A percentile compares a stretch with the other conserved stretches of the same genome.
Conservation (phyloP, 2,113 vertebrate species). For the Lichenostomus cassidix region DNA sequence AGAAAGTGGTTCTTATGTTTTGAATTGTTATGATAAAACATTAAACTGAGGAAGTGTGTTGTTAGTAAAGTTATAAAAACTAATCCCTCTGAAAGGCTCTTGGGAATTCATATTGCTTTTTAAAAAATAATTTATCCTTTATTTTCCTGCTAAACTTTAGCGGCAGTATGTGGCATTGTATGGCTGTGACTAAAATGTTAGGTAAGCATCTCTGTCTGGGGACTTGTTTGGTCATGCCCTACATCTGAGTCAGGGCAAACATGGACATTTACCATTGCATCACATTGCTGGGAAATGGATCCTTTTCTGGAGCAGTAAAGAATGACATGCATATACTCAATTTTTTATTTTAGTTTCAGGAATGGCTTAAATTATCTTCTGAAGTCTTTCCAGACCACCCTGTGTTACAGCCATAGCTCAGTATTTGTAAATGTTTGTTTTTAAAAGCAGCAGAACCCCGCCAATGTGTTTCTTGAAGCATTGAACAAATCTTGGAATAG, state of each 20-base stretch:
- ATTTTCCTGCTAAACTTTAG: background rate
- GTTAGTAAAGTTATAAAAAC: background rate
- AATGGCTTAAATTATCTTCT: background rate
- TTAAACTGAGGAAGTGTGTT: background rate
- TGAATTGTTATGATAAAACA: background rate
- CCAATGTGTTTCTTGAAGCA: background rate
- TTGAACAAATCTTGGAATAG: background rate
- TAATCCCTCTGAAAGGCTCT: background rate
- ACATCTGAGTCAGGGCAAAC: background rate
- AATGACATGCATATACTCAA: fast-evolving
- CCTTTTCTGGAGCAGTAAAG: background rate
- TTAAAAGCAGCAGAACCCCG: background rate
- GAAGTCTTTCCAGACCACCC: conserved; percentile 8
- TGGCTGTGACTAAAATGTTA: background rate
- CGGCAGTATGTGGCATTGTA: background rate
- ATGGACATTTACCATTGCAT: background rate
- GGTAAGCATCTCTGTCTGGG: background rate
- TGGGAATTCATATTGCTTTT: background rate
- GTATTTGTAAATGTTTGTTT: background rate
- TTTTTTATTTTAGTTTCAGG: background rate
- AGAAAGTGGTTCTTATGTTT: background rate
- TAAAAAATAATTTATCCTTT: background rate
- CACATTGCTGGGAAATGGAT: background rate
- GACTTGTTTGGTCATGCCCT: background rate
- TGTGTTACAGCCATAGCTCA: background rate